Evolutionary conservation across 2,888 invertebrate genomes (phyloP).

Genomic region (Ectemnius lituratus): DNA sequence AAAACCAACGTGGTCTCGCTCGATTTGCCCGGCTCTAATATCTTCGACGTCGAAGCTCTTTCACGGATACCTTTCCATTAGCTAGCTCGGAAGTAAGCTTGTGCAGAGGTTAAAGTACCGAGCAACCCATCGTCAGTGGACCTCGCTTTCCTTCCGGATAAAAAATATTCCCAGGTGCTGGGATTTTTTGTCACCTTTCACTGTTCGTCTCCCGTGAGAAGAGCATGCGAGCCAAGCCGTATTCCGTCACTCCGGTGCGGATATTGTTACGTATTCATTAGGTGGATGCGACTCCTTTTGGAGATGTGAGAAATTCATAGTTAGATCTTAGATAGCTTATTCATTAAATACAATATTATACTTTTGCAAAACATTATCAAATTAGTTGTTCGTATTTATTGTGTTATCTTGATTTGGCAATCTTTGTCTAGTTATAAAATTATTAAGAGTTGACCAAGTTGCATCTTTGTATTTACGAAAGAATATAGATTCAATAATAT

Average conservation of each 20-base stretch:
- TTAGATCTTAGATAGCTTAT: not conserved
- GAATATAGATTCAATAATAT: no score
- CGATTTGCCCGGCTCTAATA: slow-evolving; percentile 19
- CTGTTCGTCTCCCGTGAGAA: not conserved
- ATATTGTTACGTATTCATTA: slow-evolving; percentile 12
- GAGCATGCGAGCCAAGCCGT: not conserved
- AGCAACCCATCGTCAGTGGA: not conserved
- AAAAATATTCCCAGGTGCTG: slow-evolving; percentile 40
- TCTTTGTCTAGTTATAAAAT: no score
- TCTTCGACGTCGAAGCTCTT: slow-evolving; percentile 25
- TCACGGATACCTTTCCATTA: slow-evolving; percentile 24
- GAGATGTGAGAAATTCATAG: no score
- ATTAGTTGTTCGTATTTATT: no score
- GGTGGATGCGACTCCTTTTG: not conserved
- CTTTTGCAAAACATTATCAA: no score
- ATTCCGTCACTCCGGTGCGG: not conserved
- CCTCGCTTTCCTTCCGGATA: slow-evolving; percentile 36
- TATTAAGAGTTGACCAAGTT: no score
- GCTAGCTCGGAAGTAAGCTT: slow-evolving; percentile 39
- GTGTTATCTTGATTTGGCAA: no score
- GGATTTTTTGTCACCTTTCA: slow-evolving; percentile 16
- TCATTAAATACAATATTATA: no score
- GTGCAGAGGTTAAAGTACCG: slow-evolving; percentile 15
- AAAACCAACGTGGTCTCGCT: slow-evolving; percentile 29
- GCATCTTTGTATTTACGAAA: no score